A percentile compares a stretch with the other conserved stretches of the same genome.
These are phyloP conservation scores for Heteronetta atricapilla DNA, from an alignment of 2,113 vertebrate genomes.

Conservation along the genomic window DNA sequence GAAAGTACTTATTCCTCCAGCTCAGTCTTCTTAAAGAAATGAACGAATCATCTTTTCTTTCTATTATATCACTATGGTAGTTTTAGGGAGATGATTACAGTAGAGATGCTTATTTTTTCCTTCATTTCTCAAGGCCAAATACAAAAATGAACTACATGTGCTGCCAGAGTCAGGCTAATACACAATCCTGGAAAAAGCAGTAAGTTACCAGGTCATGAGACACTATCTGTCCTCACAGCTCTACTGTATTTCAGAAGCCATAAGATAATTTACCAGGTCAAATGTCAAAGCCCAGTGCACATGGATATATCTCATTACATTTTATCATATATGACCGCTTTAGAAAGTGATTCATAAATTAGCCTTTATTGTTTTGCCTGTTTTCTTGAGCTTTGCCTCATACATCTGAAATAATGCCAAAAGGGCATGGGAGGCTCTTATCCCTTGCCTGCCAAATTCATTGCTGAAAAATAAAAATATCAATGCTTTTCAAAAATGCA, in stretches of 20 bases:
- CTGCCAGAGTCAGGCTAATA: background rate
- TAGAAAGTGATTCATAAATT: background rate
- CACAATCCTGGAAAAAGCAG: background rate
- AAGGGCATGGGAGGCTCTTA: background rate
- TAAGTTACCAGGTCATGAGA: background rate
- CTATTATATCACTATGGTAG: background rate
- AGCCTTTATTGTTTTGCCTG: background rate
- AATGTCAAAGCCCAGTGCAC: background rate
- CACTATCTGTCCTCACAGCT: background rate
- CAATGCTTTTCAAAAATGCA: background rate
- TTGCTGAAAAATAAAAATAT: background rate
- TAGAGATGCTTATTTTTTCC: background rate
- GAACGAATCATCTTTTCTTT: background rate
- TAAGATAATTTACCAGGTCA: background rate
- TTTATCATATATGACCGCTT: background rate
- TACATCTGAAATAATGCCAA: background rate
- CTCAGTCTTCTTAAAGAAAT: background rate
- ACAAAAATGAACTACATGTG: background rate
- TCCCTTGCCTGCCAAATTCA: background rate
- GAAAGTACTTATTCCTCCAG: background rate
- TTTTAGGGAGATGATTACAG: background rate
- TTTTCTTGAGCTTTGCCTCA: background rate
- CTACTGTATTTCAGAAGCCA: fast-evolving
- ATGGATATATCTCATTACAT: background rate
- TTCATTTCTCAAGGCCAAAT: background rate